A percentile compares a stretch with the other conserved stretches of the same genome.
Evolutionary conservation across 2,888 invertebrate genomes (phyloP).

Genomic region (Mimas tiliae): DNA sequence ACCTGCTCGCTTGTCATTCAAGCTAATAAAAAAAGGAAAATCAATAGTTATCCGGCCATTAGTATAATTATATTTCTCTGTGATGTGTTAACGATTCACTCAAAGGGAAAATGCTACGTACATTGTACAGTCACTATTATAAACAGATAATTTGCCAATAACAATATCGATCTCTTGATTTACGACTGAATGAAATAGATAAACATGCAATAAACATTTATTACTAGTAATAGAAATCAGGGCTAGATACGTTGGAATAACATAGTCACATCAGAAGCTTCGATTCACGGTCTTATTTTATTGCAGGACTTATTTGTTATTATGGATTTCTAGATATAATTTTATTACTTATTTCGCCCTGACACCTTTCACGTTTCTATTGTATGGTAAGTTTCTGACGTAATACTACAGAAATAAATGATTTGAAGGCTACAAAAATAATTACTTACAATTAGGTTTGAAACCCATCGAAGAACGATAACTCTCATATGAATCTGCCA

Average conservation of each 20-base stretch:
- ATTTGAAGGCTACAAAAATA: too few relatives aligned
- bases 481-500: too few relatives aligned
- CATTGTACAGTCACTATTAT: background rate
- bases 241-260: background rate
- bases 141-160: constrained; percentile 13
- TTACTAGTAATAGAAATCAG: background rate
- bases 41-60: too few relatives aligned
- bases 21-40: too few relatives aligned
- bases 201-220: constrained; percentile 20
- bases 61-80: too few relatives aligned
- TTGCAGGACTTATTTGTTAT: background rate
- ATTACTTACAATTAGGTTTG: too few relatives aligned
- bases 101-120: background rate
- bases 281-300: background rate
- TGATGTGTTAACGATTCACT: too few relatives aligned
- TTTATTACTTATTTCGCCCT: background rate
- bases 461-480: too few relatives aligned
- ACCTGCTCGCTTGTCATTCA: too few relatives aligned
- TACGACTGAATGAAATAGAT: constrained; percentile 1
- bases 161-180: constrained; percentile 1
- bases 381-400: background rate
- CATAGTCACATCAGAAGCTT: background rate
- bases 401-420: too few relatives aligned
- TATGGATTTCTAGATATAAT: background rate
- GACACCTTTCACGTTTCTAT: background rate